Conservation (phyloP, 1,140 invertebrate species). For the Amphibalanus amphitrite region DNA sequence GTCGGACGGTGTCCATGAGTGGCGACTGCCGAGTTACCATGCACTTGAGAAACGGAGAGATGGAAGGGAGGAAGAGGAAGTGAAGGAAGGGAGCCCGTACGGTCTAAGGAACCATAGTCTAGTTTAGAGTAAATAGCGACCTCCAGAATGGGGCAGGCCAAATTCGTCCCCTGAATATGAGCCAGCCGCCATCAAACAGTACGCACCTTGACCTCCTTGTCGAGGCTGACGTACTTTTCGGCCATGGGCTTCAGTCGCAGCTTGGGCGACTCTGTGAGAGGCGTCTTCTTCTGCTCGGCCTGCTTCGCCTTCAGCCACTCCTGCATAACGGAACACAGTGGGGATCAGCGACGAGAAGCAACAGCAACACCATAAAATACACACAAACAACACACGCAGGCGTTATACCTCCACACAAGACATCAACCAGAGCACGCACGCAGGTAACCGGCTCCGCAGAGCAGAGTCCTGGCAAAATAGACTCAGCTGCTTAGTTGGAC, state of each 20-base stretch:
- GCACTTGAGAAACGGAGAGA: too few relatives aligned
- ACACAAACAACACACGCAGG: conserved; percentile 5
- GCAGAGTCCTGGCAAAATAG: too few relatives aligned
- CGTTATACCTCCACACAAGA: background rate
- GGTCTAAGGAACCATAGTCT: too few relatives aligned
- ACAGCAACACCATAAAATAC: conserved; percentile 5
- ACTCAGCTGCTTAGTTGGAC: too few relatives aligned
- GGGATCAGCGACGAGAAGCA: background rate
- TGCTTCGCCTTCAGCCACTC: conserved; percentile 38
- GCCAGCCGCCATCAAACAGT: conserved; percentile 40
- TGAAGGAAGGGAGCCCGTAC: too few relatives aligned
- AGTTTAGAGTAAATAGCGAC: too few relatives aligned
- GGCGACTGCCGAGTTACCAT: too few relatives aligned
- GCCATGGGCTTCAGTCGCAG: conserved; percentile 62
- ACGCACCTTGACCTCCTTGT: conserved; percentile 52
- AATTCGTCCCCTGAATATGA: too few relatives aligned
- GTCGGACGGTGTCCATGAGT: too few relatives aligned
- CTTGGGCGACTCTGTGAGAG: conserved; percentile 50
- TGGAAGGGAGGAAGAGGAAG: too few relatives aligned
- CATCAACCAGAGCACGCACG: background rate
- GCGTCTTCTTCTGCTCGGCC: conserved; percentile 47
- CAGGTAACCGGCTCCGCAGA: too few relatives aligned
- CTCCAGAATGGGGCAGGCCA: too few relatives aligned
- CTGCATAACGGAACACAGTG: conserved; percentile 22
- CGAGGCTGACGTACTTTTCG: conserved; percentile 67